A percentile compares a stretch with the other conserved stretches of the same genome.
These are phyloP conservation scores for Mesopsocus fuscifrons DNA, from an alignment of 2,888 invertebrate genomes.

Conservation along the genomic window DNA sequence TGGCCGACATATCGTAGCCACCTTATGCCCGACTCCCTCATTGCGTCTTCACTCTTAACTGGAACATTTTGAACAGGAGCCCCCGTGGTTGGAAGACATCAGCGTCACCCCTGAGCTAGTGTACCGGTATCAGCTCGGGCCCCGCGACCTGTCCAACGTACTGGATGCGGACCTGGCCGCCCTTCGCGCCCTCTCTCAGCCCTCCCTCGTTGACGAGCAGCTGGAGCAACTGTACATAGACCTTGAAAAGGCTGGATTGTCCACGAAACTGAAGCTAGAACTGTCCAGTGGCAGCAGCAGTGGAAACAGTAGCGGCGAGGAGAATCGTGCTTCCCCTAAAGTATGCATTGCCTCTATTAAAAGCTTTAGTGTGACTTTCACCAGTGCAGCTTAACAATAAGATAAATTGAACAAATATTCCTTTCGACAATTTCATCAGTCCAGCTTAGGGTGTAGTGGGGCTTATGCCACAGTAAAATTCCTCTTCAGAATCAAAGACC, in stretches of 20 bases:
- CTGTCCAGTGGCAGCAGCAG: slow-evolving; percentile 30
- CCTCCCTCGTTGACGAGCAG: slow-evolving; percentile 50
- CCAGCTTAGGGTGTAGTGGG: too few species aligned
- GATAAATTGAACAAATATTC: too few species aligned
- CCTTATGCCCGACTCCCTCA: too few species aligned
- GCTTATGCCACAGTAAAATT: too few species aligned
- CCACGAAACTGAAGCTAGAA: slow-evolving; percentile 37
- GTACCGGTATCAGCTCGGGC: slow-evolving; percentile 45
- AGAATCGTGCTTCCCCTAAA: slow-evolving; percentile 6
- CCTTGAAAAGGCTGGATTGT: slow-evolving; percentile 40
- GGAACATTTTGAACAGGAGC: too few species aligned
- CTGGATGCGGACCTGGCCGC: slow-evolving; percentile 38
- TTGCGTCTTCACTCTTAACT: too few species aligned
- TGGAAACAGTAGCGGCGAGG: slow-evolving; percentile 13
- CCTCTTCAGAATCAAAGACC: too few species aligned
- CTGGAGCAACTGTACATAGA: slow-evolving; percentile 47
- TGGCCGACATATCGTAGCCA: too few species aligned
- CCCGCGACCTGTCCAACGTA: slow-evolving; percentile 36
- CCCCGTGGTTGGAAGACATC: slow-evolving; percentile 48
- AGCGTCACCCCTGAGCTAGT: slow-evolving; percentile 43
- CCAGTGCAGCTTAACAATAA: too few species aligned
- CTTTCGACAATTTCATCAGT: too few species aligned
- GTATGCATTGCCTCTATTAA: slow-evolving; percentile 10
- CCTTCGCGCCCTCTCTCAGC: slow-evolving; percentile 36
- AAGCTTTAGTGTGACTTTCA: too few species aligned